Percentiles rank a stretch among this genome's conserved stretches.
These are phyloP conservation scores for Abramis brama DNA, from an alignment of 2,113 vertebrate genomes.

Conservation along the genomic window DNA sequence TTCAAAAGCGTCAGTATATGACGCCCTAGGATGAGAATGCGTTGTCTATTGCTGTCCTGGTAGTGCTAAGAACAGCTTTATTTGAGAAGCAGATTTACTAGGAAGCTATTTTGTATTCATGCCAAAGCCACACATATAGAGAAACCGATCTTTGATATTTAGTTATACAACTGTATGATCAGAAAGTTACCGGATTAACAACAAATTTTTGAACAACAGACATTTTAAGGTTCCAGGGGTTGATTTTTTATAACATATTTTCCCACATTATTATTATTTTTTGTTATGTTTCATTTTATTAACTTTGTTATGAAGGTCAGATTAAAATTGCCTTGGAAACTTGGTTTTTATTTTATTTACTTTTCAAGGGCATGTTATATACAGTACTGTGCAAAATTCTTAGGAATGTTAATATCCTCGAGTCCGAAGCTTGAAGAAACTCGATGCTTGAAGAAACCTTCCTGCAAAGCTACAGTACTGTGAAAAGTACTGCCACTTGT, in stretches of 20 bases:
- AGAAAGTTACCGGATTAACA: background rate
- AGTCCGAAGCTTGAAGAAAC: no score
- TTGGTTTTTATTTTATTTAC: background rate
- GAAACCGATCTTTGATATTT: background rate
- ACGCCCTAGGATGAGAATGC: no score
- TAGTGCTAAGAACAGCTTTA: background rate
- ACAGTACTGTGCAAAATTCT: no score
- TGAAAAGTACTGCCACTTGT: no score
- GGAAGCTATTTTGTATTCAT: background rate
- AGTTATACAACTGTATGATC: no score
- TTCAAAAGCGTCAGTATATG: no score
- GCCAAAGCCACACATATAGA: no score
- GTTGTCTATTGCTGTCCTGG: conserved; percentile 1
- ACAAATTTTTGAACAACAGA: no score
- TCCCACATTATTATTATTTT: background rate
- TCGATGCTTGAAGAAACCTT: no score
- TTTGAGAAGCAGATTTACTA: background rate
- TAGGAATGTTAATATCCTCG: no score
- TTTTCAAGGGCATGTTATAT: background rate
- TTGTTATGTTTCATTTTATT: background rate
- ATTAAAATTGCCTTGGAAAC: background rate
- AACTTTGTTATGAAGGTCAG: background rate
- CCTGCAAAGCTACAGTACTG: no score
- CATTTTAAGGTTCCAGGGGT: no score
- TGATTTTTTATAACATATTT: background rate